Percentiles rank a stretch among this genome's conserved stretches.
These are phyloP conservation scores for Pterophyllum scalare DNA, from an alignment of 2,113 vertebrate genomes.

Conservation along the genomic window DNA sequence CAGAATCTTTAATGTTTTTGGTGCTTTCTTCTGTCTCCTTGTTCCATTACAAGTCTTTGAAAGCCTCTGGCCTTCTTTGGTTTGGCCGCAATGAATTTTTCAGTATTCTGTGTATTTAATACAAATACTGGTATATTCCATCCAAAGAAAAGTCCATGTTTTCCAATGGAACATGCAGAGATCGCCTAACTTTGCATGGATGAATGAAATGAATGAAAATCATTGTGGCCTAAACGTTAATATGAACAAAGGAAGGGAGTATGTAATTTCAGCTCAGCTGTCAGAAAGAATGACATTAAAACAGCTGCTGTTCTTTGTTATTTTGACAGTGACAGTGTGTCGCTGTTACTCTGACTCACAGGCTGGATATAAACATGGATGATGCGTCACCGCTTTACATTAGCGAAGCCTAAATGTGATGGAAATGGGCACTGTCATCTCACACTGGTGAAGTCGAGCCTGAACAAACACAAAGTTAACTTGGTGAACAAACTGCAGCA, in stretches of 20 bases:
- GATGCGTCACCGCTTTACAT: background rate
- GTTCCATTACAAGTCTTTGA: background rate
- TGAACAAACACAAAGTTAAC: background rate
- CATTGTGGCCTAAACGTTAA: background rate
- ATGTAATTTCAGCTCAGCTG: background rate
- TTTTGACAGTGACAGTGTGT: background rate
- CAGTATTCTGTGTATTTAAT: background rate
- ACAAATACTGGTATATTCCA: background rate
- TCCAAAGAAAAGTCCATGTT: background rate
- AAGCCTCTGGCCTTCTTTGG: background rate
- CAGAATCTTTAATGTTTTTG: slow-evolving; percentile 8
- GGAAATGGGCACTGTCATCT: background rate
- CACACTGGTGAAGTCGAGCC: background rate
- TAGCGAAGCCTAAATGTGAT: background rate
- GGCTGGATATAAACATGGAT: background rate
- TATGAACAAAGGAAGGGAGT: background rate
- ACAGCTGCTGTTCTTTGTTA: background rate
- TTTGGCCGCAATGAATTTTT: background rate
- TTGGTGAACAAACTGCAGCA: background rate
- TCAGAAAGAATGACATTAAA: background rate
- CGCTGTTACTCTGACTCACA: background rate
- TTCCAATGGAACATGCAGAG: accelerated
- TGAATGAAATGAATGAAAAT: background rate
- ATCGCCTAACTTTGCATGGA: background rate
- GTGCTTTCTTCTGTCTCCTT: background rate